phyloP scores from a whole-genome alignment of 2,113 vertebrate species.

The Gadus macrocephalus region DNA sequence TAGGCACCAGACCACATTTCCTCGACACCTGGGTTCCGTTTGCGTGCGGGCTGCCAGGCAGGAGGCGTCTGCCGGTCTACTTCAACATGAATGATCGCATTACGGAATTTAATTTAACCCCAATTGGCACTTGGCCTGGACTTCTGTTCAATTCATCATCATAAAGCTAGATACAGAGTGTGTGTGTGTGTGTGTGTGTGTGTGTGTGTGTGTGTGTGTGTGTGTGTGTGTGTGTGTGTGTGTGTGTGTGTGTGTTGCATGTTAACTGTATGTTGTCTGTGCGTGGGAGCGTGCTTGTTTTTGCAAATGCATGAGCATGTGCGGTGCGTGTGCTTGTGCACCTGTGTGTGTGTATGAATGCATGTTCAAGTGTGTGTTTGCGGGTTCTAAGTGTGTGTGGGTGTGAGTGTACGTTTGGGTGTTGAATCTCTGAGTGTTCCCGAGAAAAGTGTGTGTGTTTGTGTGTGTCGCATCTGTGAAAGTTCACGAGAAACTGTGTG shows the following conservation, averaged over 20 bases:
- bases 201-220: too few species aligned
- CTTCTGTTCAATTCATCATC: constrained; percentile 5
- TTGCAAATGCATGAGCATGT: not conserved
- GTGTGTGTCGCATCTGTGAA: not conserved
- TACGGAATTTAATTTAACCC: constrained; percentile 40
- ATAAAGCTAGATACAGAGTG: not conserved
- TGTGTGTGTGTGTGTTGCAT: not conserved
- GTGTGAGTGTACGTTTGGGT: not conserved
- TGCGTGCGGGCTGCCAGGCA: constrained; percentile 10
- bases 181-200: too few species aligned
- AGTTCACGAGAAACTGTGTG: too few species aligned
- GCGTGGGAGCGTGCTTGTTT: too few species aligned
- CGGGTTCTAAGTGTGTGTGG: not conserved
- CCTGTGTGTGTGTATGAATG: not conserved
- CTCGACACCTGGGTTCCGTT: constrained; percentile 5
- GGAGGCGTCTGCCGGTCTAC: constrained; percentile 10
- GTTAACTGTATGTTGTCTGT: too few species aligned
- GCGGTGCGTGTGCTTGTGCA: not conserved
- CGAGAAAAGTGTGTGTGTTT: not conserved
- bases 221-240: too few species aligned
- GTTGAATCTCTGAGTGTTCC: too few species aligned
- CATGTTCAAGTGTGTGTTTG: too few species aligned
- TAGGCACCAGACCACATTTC: constrained; percentile 1
- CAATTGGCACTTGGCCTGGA: constrained; percentile 33
- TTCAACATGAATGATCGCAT: constrained; percentile 32